phyloP scores from a whole-genome alignment of 2,888 invertebrate genomes.

The Axea sp. region DNA sequence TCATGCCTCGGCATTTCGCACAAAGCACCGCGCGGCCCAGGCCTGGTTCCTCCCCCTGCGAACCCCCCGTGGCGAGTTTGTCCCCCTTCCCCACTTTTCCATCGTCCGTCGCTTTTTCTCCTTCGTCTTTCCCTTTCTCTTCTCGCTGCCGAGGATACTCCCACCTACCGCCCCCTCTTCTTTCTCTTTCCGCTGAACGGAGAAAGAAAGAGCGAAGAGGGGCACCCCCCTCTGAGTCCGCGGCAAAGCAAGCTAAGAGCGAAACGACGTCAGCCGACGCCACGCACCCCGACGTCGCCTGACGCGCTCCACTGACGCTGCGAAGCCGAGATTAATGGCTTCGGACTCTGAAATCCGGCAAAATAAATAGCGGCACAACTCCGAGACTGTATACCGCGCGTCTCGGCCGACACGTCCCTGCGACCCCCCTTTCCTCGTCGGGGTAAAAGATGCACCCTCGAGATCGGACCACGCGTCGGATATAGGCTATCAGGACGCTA shows the following conservation, averaged over 20 bases:
- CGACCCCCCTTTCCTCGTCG: constrained; percentile 27
- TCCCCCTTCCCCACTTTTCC: constrained; percentile 11
- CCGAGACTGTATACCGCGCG: constrained; percentile 53
- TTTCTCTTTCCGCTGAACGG: constrained; percentile 44
- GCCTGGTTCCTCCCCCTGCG: constrained; percentile 42
- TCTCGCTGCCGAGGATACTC: constrained; percentile 53
- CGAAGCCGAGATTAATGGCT: constrained; percentile 78
- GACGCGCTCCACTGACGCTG: constrained; percentile 78
- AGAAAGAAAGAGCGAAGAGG: constrained; percentile 8
- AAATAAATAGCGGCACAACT: constrained; percentile 77
- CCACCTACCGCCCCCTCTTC: constrained; percentile 60
- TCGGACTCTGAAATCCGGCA: constrained; percentile 79
- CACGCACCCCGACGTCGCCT: constrained; percentile 74
- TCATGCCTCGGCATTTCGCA: constrained; percentile 68
- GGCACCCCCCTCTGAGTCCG: constrained; percentile 41
- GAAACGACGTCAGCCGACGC: constrained; percentile 60
- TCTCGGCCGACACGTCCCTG: constrained; percentile 40
- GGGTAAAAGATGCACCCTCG: constrained; percentile 56
- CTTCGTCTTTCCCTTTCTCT: constrained; percentile 29
- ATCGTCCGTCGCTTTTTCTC: constrained; percentile 31
- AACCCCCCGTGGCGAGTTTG: constrained; percentile 35
- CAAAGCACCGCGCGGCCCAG: constrained; percentile 64
- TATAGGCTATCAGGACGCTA: constrained; percentile 65
- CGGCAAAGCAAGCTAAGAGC: constrained; percentile 68
- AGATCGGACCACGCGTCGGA: constrained; percentile 54